Evolutionary conservation across 2,888 invertebrate species (phyloP).

Genomic region (Philopedon plagiatum): DNA sequence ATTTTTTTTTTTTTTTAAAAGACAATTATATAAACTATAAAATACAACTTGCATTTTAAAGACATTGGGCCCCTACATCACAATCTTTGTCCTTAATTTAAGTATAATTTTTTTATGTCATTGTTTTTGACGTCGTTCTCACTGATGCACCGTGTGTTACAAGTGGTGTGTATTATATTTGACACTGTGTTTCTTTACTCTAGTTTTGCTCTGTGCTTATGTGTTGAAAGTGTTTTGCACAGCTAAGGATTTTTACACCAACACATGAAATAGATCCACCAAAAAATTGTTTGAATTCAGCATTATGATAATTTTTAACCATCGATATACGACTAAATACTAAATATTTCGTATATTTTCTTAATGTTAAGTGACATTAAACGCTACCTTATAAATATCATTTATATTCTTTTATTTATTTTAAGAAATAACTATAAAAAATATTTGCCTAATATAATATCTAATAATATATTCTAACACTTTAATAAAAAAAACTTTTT

Average conservation of each 20-base stretch:
- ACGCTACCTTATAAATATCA: too few relatives aligned
- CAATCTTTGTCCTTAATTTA: not conserved
- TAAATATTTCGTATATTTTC: not conserved
- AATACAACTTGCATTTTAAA: constrained; percentile 14
- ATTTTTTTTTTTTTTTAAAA: not conserved
- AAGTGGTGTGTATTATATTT: not conserved
- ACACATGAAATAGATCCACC: not conserved
- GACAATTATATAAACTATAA: not conserved
- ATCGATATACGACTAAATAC: not conserved
- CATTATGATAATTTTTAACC: not conserved
- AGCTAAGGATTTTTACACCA: not conserved
- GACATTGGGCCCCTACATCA: not conserved
- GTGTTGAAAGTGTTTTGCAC: not conserved
- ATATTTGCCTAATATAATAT: too few relatives aligned
- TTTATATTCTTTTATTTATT: too few relatives aligned
- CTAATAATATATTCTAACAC: too few relatives aligned
- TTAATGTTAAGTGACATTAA: too few relatives aligned
- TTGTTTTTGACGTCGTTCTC: constrained; percentile 6
- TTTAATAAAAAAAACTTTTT: too few relatives aligned
- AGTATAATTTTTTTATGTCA: not conserved
- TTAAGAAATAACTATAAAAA: too few relatives aligned
- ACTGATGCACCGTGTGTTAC: constrained; percentile 2
- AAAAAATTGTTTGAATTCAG: not conserved
- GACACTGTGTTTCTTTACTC: not conserved
- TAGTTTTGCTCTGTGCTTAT: not conserved